Percentiles rank a stretch among this genome's conserved stretches.
phyloP scores from a whole-genome alignment of 2,888 invertebrate genomes.

The Tetragonula carbonaria region DNA sequence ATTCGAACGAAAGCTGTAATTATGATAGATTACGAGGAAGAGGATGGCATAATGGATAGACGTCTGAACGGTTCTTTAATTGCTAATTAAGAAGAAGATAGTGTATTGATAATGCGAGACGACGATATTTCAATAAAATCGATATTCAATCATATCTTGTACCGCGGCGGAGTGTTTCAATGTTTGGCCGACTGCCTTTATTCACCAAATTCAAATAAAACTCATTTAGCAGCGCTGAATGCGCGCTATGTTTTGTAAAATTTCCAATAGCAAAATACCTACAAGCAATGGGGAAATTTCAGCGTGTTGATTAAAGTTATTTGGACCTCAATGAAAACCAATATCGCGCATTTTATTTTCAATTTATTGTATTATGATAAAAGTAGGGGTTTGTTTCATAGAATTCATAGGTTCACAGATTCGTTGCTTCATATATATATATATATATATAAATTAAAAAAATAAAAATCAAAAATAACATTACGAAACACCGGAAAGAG shows the following conservation, averaged over 20 bases:
- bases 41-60: neutral
- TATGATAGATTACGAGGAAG: neutral
- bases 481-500: no score
- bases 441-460: no score
- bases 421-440: neutral
- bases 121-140: constrained; percentile 9
- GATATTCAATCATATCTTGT: constrained; percentile 6
- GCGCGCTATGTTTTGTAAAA: constrained; percentile 1
- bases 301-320: neutral
- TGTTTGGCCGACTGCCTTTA: neutral
- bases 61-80: neutral
- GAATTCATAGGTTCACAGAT: neutral
- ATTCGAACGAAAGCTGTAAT: neutral
- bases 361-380: constrained; percentile 1
- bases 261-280: constrained; percentile 5
- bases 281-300: neutral
- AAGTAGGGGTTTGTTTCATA: neutral
- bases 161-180: neutral
- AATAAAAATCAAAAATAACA: no score
- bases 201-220: constrained; percentile 5
- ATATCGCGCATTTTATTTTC: neutral
- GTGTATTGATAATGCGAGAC: neutral
- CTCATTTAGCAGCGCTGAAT: constrained; percentile 1
- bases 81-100: constrained; percentile 15
- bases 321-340: neutral